Conservation (phyloP, 2,113 vertebrate species). For the Oceanites oceanicus region DNA sequence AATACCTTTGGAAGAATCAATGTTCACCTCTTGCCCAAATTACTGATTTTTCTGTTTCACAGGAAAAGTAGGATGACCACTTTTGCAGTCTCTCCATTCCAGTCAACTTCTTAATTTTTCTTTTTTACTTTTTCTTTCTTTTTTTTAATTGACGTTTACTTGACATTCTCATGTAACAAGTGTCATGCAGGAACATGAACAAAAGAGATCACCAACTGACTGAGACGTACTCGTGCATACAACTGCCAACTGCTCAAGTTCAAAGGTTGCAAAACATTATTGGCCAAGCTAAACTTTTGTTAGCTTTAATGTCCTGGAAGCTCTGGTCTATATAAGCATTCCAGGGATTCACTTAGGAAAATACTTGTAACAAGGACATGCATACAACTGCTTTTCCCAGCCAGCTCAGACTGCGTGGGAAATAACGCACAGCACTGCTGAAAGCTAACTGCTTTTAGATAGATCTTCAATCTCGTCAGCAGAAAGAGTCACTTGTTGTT, state of each 20-base stretch:
- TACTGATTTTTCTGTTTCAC: not conserved
- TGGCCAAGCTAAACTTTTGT: not conserved
- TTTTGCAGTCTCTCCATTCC: not conserved
- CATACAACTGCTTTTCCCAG: not conserved
- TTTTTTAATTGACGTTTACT: not conserved
- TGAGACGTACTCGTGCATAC: not conserved
- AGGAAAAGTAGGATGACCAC: not conserved
- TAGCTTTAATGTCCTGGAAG: not conserved
- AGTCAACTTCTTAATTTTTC: not conserved
- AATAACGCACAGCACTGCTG: not conserved
- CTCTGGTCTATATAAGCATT: not conserved
- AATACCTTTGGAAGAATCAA: not conserved
- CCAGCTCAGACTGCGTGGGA: not conserved
- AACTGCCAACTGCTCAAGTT: not conserved
- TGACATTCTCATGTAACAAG: not conserved
- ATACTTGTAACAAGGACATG: not conserved
- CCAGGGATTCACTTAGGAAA: not conserved
- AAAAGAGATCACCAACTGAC: not conserved
- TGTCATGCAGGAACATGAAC: rapidly evolving
- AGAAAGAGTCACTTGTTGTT: not conserved
- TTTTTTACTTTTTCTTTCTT: not conserved
- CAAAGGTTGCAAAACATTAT: not conserved
- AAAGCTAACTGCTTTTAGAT: not conserved
- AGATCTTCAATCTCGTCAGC: not conserved
- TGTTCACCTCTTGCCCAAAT: not conserved